These are phyloP conservation scores for Mellilla xanthometata DNA, from an alignment of 2,888 invertebrate genomes.

Conservation along the genomic window DNA sequence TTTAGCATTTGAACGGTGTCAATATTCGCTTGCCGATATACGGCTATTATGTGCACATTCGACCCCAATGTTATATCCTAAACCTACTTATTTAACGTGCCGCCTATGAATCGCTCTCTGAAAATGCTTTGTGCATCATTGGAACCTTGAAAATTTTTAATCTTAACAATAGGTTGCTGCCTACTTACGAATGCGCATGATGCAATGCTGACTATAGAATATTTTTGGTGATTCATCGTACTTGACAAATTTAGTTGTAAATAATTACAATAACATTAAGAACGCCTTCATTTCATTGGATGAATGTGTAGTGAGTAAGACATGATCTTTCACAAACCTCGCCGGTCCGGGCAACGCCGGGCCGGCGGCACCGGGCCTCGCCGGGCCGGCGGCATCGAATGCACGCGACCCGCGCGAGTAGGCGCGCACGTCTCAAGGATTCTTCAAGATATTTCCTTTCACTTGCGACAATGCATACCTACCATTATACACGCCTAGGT, in stretches of 20 bases:
- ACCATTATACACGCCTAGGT: constrained; percentile 14
- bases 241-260: constrained; percentile 18
- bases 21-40: constrained; percentile 45
- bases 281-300: constrained; percentile 17
- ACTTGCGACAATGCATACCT: constrained; percentile 71
- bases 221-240: constrained; percentile 21
- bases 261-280: constrained; percentile 21
- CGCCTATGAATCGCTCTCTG: not conserved
- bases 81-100: constrained; percentile 22
- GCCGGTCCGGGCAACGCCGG: too few species aligned
- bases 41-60: constrained; percentile 48
- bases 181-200: constrained; percentile 16
- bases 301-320: constrained; percentile 19
- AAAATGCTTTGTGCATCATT: constrained; percentile 5
- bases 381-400: constrained; percentile 26
- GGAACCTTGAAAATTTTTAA: constrained; percentile 12
- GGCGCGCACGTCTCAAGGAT: constrained; percentile 79
- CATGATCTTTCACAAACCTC: constrained; percentile 36
- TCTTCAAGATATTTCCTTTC: constrained; percentile 81
- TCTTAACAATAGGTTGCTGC: constrained; percentile 9
- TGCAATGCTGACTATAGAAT: constrained; percentile 17
- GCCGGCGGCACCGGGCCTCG: constrained; percentile 4
- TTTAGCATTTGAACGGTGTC: constrained; percentile 54
- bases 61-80: constrained; percentile 44
- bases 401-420: constrained; percentile 47